A percentile compares a stretch with the other conserved stretches of the same genome.
These are phyloP conservation scores for Alloscopus bannaensis DNA, from an alignment of 2,888 invertebrate genomes.

Conservation along the genomic window DNA sequence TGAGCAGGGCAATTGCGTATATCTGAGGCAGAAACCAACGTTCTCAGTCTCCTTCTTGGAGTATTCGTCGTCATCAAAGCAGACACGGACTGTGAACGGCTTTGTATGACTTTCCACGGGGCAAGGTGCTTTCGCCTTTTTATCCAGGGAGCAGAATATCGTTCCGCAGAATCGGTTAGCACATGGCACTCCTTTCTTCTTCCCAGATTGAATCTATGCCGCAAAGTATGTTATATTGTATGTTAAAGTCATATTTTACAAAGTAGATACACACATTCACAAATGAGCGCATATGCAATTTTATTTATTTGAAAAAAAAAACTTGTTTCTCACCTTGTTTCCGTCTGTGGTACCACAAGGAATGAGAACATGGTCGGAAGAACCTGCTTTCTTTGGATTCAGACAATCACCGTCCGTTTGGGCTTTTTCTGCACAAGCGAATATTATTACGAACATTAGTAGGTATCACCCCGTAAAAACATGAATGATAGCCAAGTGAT, in stretches of 20 bases:
- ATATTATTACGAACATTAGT: too few relatives aligned
- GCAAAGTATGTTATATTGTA: background rate
- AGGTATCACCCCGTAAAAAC: background rate
- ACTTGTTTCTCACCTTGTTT: slow-evolving; percentile 68
- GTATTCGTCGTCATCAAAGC: slow-evolving; percentile 73
- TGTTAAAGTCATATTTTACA: too few relatives aligned
- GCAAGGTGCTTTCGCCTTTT: slow-evolving; percentile 72
- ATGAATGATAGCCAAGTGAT: background rate
- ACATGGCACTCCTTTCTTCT: slow-evolving; percentile 73
- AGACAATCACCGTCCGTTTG: slow-evolving; percentile 73
- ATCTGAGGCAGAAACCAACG: slow-evolving; percentile 72
- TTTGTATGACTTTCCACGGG: slow-evolving; percentile 73
- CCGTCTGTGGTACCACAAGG: slow-evolving; percentile 73
- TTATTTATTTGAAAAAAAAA: background rate
- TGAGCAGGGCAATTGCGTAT: slow-evolving; percentile 73
- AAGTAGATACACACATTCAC: background rate
- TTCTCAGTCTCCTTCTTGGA: slow-evolving; percentile 73
- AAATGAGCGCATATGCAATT: background rate
- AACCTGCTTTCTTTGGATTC: slow-evolving; percentile 73
- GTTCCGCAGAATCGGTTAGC: slow-evolving; percentile 73
- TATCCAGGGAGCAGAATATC: slow-evolving; percentile 72
- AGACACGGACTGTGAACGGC: slow-evolving; percentile 72
- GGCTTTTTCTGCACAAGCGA: slow-evolving; percentile 71
- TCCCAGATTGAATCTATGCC: slow-evolving; percentile 72
- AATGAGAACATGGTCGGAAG: slow-evolving; percentile 72